Conservation (phyloP, 2,113 vertebrate genomes). For the Alouatta palliata region DNA sequence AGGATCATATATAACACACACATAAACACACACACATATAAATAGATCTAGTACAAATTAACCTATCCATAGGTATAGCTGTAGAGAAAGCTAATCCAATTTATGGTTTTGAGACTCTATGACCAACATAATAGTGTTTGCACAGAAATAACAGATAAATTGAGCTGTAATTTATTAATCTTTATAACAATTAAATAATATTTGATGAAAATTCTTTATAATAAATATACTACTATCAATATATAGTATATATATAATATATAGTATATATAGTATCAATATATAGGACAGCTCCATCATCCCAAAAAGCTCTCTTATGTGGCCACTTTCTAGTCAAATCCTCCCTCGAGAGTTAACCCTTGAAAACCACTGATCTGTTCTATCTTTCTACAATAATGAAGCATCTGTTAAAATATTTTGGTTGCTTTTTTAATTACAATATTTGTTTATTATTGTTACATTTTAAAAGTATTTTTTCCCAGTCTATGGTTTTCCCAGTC, state of each 20-base stretch:
- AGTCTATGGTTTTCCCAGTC: neutral
- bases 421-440: neutral
- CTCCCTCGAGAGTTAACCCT: neutral
- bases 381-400: neutral
- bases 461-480: neutral
- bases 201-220: neutral
- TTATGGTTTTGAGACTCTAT: neutral
- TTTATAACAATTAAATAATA: neutral
- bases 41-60: neutral
- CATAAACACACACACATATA: neutral
- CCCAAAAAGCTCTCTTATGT: rapidly evolving
- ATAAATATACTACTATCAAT: too few species aligned
- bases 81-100: neutral
- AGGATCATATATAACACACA: neutral
- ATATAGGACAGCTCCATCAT: neutral
- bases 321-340: neutral
- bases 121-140: neutral
- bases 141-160: neutral
- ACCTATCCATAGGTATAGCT: neutral
- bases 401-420: too few species aligned
- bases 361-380: neutral
- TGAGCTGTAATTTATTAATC: neutral
- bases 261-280: too few species aligned
- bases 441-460: neutral
- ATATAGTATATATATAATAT: too few species aligned